Base-by-base conservation (phyloP, 2,113 vertebrate species). In the Thamnophis sirtalis region DNA sequence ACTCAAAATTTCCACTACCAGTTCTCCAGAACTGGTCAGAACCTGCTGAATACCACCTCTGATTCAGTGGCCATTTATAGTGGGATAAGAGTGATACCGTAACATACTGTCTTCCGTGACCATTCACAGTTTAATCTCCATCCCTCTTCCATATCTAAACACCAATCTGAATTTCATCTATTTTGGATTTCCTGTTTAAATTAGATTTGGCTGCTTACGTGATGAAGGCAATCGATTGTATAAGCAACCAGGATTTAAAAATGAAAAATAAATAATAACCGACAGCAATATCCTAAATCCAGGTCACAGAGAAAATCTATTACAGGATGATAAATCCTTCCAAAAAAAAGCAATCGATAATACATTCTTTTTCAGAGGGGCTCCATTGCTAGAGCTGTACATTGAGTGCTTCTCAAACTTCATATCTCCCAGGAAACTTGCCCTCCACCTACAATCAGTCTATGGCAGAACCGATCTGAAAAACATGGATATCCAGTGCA, bases 151-250 rank as follows among this genome's bases (percentile, higher is more conserved):
- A 88, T 80, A 91, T 68, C 49, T 51, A 15, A 92, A 56, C 87
- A 92, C 63, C 91, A 92, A 93, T 84, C 93, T 91, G 88, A 94
- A 92, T 96, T 96, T 95, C 94, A 95, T 92, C 93, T 91, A 91
- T 58, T 91, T 92, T 84, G 93, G 92, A 91, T 80, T 55, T 87
- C 93, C 50, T 4, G 94, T 96, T 92, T 6, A 58, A 24, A 90
- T 95, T 94, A 92, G 93, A 80, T 90, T 93, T 93, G n/a, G 58
- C 54, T 43, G 84, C 94, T 93, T 1, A 90, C 94, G 94, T 93
- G 92, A 92, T 89, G 94, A 96, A 95, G 95, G 94, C 94, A 91
- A 93, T 90, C 88, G 84, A 94, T 96, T 92, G 92, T 86, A 93
- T 86, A 92, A 86, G 94, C 94, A 95, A 94, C 24, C 91, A 0